phyloP scores from a whole-genome alignment of 1,140 invertebrate species.

The Anoplophora glabripennis region DNA sequence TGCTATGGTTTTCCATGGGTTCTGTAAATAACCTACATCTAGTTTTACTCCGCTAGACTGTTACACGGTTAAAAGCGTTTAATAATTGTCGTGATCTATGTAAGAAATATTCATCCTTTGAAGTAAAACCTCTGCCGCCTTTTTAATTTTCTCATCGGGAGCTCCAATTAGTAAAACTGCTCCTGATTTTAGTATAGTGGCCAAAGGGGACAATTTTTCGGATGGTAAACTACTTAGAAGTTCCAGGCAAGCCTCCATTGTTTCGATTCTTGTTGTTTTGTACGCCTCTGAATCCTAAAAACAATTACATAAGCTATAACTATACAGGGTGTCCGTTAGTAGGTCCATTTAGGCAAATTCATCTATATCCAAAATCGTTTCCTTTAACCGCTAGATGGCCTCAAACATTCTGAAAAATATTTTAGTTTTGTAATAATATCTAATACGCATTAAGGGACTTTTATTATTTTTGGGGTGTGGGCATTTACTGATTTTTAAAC shows the following conservation, averaged over 20 bases:
- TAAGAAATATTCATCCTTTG: slow-evolving; percentile 48
- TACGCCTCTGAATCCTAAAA: slow-evolving; percentile 56
- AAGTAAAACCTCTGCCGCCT: slow-evolving; percentile 51
- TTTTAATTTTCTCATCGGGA: slow-evolving; percentile 51
- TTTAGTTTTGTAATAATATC: too few relatives aligned
- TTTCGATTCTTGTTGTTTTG: slow-evolving; percentile 56
- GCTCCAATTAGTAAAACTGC: slow-evolving; percentile 52
- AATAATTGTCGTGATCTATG: slow-evolving; percentile 41
- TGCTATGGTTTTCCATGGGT: too few relatives aligned
- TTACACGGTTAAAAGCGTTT: too few relatives aligned
- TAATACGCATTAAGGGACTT: too few relatives aligned
- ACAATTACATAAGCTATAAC: neutral
- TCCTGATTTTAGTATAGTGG: slow-evolving; percentile 54
- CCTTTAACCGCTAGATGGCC: too few relatives aligned
- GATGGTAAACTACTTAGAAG: slow-evolving; percentile 55
- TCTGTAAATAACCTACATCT: too few relatives aligned
- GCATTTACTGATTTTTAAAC: too few relatives aligned
- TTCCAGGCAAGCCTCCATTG: slow-evolving; percentile 59
- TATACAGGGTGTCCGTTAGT: neutral
- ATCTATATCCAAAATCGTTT: too few relatives aligned
- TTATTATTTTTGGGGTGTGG: too few relatives aligned
- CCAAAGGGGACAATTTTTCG: slow-evolving; percentile 54
- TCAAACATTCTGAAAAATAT: too few relatives aligned
- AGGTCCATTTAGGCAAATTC: too few relatives aligned
- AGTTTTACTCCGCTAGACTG: too few relatives aligned